Percentiles rank a stretch among this genome's conserved stretches.
Conservation (phyloP, 2,888 invertebrate genomes). For the Pinctada fucata region DNA sequence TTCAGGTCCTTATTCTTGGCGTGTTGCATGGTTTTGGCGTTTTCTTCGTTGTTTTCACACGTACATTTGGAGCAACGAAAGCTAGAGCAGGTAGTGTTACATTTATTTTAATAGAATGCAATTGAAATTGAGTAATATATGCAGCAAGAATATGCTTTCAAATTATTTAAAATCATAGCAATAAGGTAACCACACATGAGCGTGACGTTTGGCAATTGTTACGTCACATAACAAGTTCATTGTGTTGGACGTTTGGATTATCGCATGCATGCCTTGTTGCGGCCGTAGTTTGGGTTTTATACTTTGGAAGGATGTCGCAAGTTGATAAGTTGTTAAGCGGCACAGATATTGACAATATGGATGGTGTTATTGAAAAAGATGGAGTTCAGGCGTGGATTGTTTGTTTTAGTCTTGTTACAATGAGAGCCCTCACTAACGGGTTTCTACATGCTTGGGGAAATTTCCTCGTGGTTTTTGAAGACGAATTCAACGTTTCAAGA, state of each 20-base stretch:
- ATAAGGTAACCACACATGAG: not conserved
- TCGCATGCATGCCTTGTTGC: no score
- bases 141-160: no score
- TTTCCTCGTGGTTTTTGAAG: slow-evolving; percentile 65
- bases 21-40: slow-evolving; percentile 66
- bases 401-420: slow-evolving; percentile 57
- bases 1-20: slow-evolving; percentile 66
- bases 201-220: not conserved
- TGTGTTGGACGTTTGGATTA: no score
- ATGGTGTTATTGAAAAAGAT: slow-evolving; percentile 55
- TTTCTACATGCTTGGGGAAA: slow-evolving; percentile 66
- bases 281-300: no score
- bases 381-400: slow-evolving; percentile 61
- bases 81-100: slow-evolving; percentile 60
- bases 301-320: not conserved
- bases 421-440: slow-evolving; percentile 63
- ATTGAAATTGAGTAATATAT: no score
- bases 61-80: slow-evolving; percentile 60
- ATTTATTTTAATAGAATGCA: not conserved
- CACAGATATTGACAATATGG: slow-evolving; percentile 12
- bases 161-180: no score
- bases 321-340: not conserved
- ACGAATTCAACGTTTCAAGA: slow-evolving; percentile 62
- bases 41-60: slow-evolving; percentile 67
- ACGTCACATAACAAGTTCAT: no score